Base-by-base conservation (phyloP, 2,797 vertebrate species). In the Malurus leucopterus region DNA sequence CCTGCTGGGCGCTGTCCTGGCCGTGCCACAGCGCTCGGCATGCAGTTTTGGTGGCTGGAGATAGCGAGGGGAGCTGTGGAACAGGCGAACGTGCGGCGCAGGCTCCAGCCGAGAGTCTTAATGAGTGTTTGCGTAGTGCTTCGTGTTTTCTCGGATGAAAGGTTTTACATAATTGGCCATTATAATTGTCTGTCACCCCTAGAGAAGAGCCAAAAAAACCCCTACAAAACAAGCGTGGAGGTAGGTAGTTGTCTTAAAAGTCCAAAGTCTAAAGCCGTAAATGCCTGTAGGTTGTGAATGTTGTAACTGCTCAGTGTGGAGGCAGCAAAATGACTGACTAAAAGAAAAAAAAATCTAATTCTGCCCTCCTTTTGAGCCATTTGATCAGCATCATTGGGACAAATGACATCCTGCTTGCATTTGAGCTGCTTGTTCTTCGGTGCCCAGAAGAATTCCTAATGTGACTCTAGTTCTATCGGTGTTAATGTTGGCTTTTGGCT, bases 141-240 rank as follows among this genome's bases (percentile, higher is more conserved):
- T 58, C 43, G 27, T 79, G 80, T 85, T 84, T 76, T 75, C 77
- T 83, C 46, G 90, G 87, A 57, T 88, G 81, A 84, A 91, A 86
- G 92, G 70, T 67, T 86, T 89, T 79, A 57, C 88, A 84, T 94
- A 95, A 93, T 92, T 76, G 84, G 41, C 77, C 61, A 63, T 92
- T 91, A 57, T 67, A 79, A 82, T 91, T 84, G 91, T 89, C 91
- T 92, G 90, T 92, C 86, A 79, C 71, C 74, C 84, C 74, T 57
- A 30, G 38, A 78, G 57, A 75, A 79, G 79, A 77, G 79, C 36
- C 5, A 32, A 34, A 73, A 69, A 73, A 58, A 14, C 1, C 8
- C 63, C 11, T 17, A 5, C 53, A 59, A 65, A 21, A 8, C 13
- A 6, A 36, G 16, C 4, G 1, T 9, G n/a, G 53, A 73, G 73